Evolutionary conservation across 2,113 vertebrate species (phyloP).

Genomic region (Varanus komodoensis): DNA sequence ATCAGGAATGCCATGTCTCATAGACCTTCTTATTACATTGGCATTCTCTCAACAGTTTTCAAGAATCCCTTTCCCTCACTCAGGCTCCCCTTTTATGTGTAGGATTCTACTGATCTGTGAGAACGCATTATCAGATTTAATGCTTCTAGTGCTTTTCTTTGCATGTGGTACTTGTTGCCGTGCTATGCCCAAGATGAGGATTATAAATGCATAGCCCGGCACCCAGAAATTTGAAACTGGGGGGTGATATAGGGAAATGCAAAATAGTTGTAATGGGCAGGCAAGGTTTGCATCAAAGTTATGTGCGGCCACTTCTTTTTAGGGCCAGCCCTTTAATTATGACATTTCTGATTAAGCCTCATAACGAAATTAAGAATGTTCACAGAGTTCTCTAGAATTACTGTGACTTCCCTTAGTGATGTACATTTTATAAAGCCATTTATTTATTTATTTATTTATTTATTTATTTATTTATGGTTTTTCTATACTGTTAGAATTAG

Average conservation of each 20-base stretch:
- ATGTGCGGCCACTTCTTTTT: too few species aligned
- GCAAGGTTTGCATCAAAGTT: not conserved
- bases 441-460: too few species aligned
- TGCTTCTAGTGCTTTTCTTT: not conserved
- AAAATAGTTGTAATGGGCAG: not conserved
- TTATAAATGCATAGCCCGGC: not conserved
- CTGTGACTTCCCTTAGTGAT: not conserved
- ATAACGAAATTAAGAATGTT: not conserved
- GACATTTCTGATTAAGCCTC: not conserved
- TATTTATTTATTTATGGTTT: too few species aligned
- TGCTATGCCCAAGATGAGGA: not conserved
- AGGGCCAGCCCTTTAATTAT: not conserved
- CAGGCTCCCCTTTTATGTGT: not conserved
- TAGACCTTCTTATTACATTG: not conserved
- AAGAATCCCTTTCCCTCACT: not conserved
- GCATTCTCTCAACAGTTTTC: not conserved
- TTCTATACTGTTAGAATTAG: too few species aligned
- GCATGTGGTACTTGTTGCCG: not conserved
- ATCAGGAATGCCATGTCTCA: not conserved
- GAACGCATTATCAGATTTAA: not conserved
- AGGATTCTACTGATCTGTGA: not conserved
- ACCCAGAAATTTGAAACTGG: not conserved
- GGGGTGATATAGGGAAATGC: not conserved
- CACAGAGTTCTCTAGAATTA: slow-evolving; percentile 23
- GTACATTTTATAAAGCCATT: not conserved